Evolutionary conservation across 2,888 invertebrate species (phyloP).

Genomic region (Isoperla grammatica): DNA sequence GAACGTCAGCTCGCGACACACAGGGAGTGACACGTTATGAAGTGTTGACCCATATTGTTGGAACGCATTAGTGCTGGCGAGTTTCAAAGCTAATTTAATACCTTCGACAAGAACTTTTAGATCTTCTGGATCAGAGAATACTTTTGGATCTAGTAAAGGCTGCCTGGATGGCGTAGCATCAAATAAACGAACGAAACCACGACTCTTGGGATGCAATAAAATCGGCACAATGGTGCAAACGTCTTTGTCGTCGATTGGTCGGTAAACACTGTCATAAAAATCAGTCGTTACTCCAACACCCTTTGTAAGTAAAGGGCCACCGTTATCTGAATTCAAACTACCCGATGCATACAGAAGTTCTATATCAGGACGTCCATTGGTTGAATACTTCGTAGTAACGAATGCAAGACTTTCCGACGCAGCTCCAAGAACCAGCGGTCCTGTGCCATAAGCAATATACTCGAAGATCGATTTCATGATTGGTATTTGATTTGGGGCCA

Average conservation of each 20-base stretch:
- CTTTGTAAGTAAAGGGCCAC: constrained; percentile 40
- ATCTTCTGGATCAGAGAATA: constrained; percentile 44
- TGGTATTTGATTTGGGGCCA: too few species aligned
- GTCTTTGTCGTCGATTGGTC: constrained; percentile 47
- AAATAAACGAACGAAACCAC: constrained; percentile 47
- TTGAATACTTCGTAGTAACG: constrained; percentile 80
- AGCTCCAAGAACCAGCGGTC: too few species aligned
- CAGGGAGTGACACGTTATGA: constrained; percentile 70
- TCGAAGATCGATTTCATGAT: too few species aligned
- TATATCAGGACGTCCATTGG: constrained; percentile 87
- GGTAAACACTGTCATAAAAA: constrained; percentile 54
- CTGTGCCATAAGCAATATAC: too few species aligned
- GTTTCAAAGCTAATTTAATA: constrained; percentile 40
- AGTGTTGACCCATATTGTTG: constrained; percentile 72
- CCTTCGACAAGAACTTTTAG: constrained; percentile 73
- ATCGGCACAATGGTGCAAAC: constrained; percentile 69
- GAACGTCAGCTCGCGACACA: constrained; percentile 66
- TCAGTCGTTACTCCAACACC: constrained; percentile 48
- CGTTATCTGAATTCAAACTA: constrained; percentile 76
- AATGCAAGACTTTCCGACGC: constrained; percentile 51
- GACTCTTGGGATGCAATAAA: constrained; percentile 55
- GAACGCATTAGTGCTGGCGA: constrained; percentile 71
- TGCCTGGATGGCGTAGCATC: constrained; percentile 52
- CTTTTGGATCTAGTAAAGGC: constrained; percentile 57
- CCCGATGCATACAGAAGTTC: constrained; percentile 84